Base-by-base conservation (phyloP, 2,797 vertebrate genomes). In the Cuculus canorus region DNA sequence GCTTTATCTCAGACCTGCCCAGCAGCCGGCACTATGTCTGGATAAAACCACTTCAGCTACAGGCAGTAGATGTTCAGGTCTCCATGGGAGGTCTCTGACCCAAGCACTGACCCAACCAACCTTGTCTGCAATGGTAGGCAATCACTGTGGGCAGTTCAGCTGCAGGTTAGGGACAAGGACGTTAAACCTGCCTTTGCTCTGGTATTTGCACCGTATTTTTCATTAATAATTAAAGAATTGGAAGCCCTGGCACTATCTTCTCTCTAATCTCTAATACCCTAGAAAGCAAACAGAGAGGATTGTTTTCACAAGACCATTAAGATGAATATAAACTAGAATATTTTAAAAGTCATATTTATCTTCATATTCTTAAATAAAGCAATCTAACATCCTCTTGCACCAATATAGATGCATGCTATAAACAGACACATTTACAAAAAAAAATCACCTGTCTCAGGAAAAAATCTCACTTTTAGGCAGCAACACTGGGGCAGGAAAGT, bases 181-280 rank as follows among this genome's bases (percentile, higher is more conserved):
- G 70, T 60, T n/a, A 69, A 65, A 93, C 94, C 32, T 68, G 72
- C 4, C 56, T 69, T 63, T 82, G 43, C 75, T 78, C 71, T 82
- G 53, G 70, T 95, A 95, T 92, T 94, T 91, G 57, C 59, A 81
- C 48, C 88, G 41, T 45, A 59, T 7, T 91, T 76, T 72, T 82
- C 91, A 94, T 93, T 69, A 78, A 93, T 90, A 90, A 95, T 94
- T 93, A 87, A 92, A 79, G 9, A 45, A 94, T 27, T 88, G 52
- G 54, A 93, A 92, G 57, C 33, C 16, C 53, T 48, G 45, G 52
- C 28, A 89, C 64, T 37, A 60, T 65, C 79, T 75, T 72, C 11
- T 72, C 79, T 82, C 88, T 81, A 28, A 79, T 90, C 96, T 72
- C 33, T 70, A 52, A 71, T 80, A 82, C 33, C 79, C 71, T 72